Percentiles rank a stretch among this genome's conserved stretches.
Conservation (phyloP, 2,888 invertebrate species). For the Caenorhabditis japonica region DNA sequence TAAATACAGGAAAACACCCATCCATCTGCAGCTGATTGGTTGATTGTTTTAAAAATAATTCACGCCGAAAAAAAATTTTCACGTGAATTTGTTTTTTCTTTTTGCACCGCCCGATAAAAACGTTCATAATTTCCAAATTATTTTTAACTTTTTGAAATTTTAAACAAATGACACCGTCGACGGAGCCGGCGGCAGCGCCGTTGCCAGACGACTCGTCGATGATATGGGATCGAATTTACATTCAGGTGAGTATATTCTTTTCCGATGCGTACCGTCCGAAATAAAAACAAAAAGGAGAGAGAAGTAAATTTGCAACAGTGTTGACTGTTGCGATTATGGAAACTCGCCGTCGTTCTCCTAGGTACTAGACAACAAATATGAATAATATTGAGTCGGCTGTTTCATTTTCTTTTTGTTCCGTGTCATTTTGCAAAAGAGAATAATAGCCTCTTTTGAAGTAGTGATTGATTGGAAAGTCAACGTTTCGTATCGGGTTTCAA, state of each 20-base stretch:
- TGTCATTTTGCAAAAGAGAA: constrained; percentile 4
- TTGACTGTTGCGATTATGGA: constrained; percentile 49
- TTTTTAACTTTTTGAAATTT: too few relatives aligned
- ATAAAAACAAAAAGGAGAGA: neutral
- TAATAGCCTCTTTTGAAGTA: constrained; percentile 41
- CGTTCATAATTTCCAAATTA: too few relatives aligned
- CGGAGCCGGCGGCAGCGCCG: neutral
- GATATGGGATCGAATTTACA: constrained; percentile 44
- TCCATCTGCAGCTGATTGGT: too few relatives aligned
- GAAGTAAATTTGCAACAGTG: constrained; percentile 42
- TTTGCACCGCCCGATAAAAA: too few relatives aligned
- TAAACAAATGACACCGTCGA: neutral
- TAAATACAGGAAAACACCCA: too few relatives aligned
- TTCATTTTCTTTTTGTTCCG: constrained; percentile 4
- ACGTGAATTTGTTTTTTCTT: too few relatives aligned
- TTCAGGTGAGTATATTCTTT: constrained; percentile 21
- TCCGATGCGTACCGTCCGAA: too few relatives aligned
- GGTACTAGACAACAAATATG: constrained; percentile 43
- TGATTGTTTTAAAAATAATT: too few relatives aligned
- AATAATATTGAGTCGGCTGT: constrained; percentile 39
- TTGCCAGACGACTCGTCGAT: constrained; percentile 20
- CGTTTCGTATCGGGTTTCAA: constrained; percentile 38
- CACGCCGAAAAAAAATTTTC: too few relatives aligned
- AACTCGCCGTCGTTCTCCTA: constrained; percentile 17
- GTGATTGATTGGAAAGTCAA: constrained; percentile 4